phyloP scores from a whole-genome alignment of 2,113 vertebrate species.

The Notechis scutatus region DNA sequence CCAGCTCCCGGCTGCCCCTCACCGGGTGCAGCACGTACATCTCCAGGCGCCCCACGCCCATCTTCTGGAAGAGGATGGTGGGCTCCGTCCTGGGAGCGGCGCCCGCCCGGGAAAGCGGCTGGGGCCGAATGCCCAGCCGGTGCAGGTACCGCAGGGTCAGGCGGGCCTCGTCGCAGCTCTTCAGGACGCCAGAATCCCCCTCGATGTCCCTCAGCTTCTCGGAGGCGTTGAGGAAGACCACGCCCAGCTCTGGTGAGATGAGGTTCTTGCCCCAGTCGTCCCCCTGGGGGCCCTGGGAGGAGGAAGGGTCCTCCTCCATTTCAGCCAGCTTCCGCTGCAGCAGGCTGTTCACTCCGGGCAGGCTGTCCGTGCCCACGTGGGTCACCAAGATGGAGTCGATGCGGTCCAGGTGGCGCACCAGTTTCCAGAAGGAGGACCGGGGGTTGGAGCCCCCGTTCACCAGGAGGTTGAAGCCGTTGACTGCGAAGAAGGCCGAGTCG shows the following conservation, averaged over 20 bases:
- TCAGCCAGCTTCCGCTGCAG: conserved; percentile 86
- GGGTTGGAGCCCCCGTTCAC: conserved; percentile 89
- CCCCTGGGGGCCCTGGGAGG: conserved; percentile 57
- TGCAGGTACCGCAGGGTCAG: conserved; percentile 74
- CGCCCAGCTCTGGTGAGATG: conserved; percentile 86
- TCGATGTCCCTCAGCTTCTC: conserved; percentile 66
- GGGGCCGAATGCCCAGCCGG: conserved; percentile 73
- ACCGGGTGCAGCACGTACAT: conserved; percentile 87
- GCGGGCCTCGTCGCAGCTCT: conserved; percentile 76
- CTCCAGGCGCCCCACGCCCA: conserved; percentile 92
- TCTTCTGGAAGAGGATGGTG: conserved; percentile 87
- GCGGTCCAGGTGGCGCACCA: conserved; percentile 91
- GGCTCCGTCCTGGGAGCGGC: conserved; percentile 69
- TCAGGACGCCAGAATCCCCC: conserved; percentile 61
- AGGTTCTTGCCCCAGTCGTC: conserved; percentile 81
- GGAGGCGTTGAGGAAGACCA: conserved; percentile 85
- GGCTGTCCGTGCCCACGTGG: conserved; percentile 83
- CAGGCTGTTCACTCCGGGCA: conserved; percentile 88
- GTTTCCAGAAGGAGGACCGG: conserved; percentile 91
- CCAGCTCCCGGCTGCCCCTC: conserved; percentile 71
- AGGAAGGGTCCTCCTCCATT: conserved; percentile 71
- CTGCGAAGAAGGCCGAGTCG: conserved; percentile 87
- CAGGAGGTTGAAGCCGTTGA: conserved; percentile 91
- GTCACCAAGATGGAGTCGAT: conserved; percentile 91
- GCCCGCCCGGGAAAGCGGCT: conserved; percentile 69